Conservation (phyloP, 2,888 invertebrate genomes). For the Syrista parreyssii region DNA sequence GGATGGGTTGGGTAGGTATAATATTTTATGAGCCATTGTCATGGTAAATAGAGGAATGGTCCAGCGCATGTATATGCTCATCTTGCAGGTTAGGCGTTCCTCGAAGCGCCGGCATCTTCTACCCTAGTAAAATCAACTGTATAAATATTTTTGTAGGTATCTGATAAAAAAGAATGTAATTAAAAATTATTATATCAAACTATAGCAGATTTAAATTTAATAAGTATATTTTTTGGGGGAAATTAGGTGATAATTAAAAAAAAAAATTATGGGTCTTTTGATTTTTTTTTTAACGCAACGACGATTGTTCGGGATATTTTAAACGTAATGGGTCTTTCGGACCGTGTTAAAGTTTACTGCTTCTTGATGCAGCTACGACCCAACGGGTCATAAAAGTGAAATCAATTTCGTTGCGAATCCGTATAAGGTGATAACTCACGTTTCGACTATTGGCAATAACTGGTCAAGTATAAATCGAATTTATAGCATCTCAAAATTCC, state of each 20-base stretch:
- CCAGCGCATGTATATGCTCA: constrained; percentile 15
- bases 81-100: constrained; percentile 1
- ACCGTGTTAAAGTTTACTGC: background rate
- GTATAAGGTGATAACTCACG: background rate
- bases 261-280: too few relatives aligned
- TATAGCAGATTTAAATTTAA: background rate
- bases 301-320: background rate
- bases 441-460: background rate
- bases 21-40: constrained; percentile 45
- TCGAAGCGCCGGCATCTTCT: background rate
- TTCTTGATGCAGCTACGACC: background rate
- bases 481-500: background rate
- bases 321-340: background rate
- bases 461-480: background rate
- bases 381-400: background rate
- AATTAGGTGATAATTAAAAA: too few relatives aligned
- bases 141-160: background rate
- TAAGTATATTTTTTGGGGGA: background rate
- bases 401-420: background rate
- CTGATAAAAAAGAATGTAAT: background rate
- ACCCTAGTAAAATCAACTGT: background rate
- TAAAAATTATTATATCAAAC: background rate
- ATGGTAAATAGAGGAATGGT: constrained; percentile 39
- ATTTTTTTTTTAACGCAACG: too few relatives aligned
- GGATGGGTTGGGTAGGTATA: constrained; percentile 30